These are phyloP conservation scores for Netta rufina DNA, from an alignment of 2,797 vertebrate genomes.

Conservation along the genomic window DNA sequence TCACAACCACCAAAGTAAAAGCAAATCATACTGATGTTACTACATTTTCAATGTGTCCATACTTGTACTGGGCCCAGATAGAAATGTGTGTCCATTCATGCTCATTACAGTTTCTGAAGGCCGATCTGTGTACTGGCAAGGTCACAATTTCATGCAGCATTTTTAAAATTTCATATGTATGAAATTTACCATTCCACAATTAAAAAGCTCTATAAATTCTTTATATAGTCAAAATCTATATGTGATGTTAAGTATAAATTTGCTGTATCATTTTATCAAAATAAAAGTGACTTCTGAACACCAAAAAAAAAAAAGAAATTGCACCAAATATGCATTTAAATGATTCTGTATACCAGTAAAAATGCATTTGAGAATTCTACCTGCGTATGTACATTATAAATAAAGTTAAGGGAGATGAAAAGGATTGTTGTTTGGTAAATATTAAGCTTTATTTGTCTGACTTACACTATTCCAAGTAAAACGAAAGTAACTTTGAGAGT, in stretches of 20 bases:
- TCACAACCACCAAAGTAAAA: slow-evolving; percentile 64
- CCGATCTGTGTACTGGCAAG: slow-evolving; percentile 38
- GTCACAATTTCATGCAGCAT: slow-evolving; percentile 28
- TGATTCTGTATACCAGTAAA: slow-evolving; percentile 10
- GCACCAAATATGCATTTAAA: slow-evolving; percentile 61
- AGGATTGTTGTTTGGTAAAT: slow-evolving; percentile 5
- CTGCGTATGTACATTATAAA: slow-evolving; percentile 49
- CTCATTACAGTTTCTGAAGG: slow-evolving; percentile 52
- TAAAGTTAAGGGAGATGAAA: slow-evolving; percentile 53
- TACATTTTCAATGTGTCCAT: slow-evolving; percentile 36
- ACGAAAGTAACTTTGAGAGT: not conserved
- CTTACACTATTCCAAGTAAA: not conserved
- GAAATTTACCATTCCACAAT: slow-evolving; percentile 49
- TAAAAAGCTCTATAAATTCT: slow-evolving; percentile 70
- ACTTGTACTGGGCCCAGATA: not conserved
- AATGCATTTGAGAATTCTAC: slow-evolving; percentile 1
- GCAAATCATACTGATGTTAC: not conserved
- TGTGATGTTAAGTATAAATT: slow-evolving; percentile 56
- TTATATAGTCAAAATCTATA: slow-evolving; percentile 58
- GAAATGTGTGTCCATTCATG: slow-evolving; percentile 17
- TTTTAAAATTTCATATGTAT: slow-evolving; percentile 52
- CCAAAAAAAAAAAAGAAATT: slow-evolving; percentile 62
- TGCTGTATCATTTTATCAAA: slow-evolving; percentile 64
- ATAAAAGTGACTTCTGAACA: slow-evolving; percentile 61
- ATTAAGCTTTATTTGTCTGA: slow-evolving; percentile 13